A percentile compares a stretch with the other conserved stretches of the same genome.
These are phyloP conservation scores for Acipenser transmontanus DNA, from an alignment of 2,797 vertebrate genomes.

Conservation along the genomic window DNA sequence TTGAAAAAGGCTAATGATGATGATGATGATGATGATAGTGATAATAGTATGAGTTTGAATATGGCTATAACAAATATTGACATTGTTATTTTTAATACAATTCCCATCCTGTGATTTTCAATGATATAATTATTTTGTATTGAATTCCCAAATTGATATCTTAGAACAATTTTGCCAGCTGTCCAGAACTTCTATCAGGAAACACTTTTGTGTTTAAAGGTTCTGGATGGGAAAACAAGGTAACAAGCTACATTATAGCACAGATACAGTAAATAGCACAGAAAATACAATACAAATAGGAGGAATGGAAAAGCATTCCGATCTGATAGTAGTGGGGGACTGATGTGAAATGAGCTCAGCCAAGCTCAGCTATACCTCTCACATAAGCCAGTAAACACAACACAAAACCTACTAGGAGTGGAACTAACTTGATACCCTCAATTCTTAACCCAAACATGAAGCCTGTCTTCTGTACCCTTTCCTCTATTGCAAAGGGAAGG, in stretches of 20 bases:
- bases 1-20: no score
- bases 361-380: slow-evolving; percentile 40
- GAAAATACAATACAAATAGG: background rate
- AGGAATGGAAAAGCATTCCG: slow-evolving; percentile 24
- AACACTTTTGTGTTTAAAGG: slow-evolving; percentile 4
- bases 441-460: slow-evolving; percentile 26
- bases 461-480: slow-evolving; percentile 39
- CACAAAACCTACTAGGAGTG: slow-evolving; percentile 33
- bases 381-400: slow-evolving; percentile 39
- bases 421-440: slow-evolving; percentile 48
- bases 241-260: slow-evolving; percentile 17
- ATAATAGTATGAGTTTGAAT: no score
- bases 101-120: no score
- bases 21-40: no score
- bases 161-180: no score
- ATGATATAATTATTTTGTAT: no score
- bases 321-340: slow-evolving; percentile 17
- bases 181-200: no score
- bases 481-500: background rate
- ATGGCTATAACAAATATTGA: no score
- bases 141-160: no score
- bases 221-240: background rate
- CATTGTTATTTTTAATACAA: no score
- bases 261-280: slow-evolving; percentile 4
- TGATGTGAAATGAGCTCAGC: slow-evolving; percentile 41